Percentiles rank a stretch among this genome's conserved stretches.
Conservation (phyloP, 2,797 vertebrate species). For the Cichlasoma orientale region DNA sequence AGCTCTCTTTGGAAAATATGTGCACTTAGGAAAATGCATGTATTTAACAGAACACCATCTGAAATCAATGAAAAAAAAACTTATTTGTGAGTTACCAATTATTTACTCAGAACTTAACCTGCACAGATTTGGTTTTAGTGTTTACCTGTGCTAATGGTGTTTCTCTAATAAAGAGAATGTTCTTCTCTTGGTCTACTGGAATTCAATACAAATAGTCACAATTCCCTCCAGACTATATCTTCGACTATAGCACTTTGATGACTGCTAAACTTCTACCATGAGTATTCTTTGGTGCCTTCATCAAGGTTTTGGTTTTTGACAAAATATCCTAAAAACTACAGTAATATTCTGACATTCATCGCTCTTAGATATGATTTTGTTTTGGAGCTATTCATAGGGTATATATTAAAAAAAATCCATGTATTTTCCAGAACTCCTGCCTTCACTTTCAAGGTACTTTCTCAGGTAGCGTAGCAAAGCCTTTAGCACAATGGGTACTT, state of each 20-base stretch:
- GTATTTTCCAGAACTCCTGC: neutral
- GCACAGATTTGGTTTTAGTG: neutral
- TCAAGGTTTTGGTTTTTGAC: neutral
- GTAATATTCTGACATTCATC: neutral
- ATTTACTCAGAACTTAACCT: neutral
- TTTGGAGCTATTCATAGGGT: neutral
- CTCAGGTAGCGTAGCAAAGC: accelerated
- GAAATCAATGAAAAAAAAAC: neutral
- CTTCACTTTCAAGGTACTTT: neutral
- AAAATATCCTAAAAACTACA: neutral
- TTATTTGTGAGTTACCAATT: neutral
- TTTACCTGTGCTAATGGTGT: neutral
- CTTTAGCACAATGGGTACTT: neutral
- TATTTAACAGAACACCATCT: neutral
- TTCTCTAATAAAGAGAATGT: neutral
- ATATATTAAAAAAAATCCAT: neutral
- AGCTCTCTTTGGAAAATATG: neutral
- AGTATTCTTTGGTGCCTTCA: neutral
- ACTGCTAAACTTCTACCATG: neutral
- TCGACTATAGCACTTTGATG: neutral
- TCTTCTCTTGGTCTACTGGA: neutral
- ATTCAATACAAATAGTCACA: neutral
- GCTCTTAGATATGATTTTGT: neutral
- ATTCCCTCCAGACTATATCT: neutral
- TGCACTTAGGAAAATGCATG: neutral